A percentile compares a stretch with the other conserved stretches of the same genome.
phyloP scores from a whole-genome alignment of 2,797 vertebrate genomes.

The Syndactyla subalaris region DNA sequence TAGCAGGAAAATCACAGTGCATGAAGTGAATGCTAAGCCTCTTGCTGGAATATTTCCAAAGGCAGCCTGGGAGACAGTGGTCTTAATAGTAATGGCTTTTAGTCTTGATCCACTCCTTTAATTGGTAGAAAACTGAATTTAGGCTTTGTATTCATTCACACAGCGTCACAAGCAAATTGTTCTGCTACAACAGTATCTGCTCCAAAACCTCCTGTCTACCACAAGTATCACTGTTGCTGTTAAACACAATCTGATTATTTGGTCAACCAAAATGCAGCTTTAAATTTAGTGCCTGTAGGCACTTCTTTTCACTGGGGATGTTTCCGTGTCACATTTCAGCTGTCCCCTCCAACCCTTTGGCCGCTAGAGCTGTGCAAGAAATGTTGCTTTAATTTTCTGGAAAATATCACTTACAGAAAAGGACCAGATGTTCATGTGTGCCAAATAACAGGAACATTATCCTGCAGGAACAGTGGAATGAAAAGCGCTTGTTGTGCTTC shows the following conservation, averaged over 20 bases:
- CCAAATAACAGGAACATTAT: background rate
- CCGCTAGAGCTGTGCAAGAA: background rate
- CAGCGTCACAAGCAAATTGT: background rate
- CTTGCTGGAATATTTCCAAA: background rate
- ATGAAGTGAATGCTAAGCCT: background rate
- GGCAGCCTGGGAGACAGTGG: background rate
- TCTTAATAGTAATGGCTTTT: background rate
- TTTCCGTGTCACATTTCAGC: background rate
- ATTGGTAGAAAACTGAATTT: background rate
- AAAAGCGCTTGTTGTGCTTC: background rate
- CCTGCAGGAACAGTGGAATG: background rate
- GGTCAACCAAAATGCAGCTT: background rate
- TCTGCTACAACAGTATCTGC: background rate
- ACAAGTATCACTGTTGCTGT: background rate
- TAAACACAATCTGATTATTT: background rate
- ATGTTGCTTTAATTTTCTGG: background rate
- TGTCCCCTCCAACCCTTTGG: background rate
- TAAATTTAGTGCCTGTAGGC: background rate
- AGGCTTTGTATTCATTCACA: background rate
- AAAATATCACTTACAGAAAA: background rate
- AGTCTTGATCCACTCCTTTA: background rate
- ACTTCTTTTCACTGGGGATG: background rate
- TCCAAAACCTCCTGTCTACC: background rate
- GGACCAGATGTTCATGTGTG: background rate
- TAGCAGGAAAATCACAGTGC: background rate